Conservation (phyloP, 2,888 invertebrate species). For the Lepidochrysops patricia region DNA sequence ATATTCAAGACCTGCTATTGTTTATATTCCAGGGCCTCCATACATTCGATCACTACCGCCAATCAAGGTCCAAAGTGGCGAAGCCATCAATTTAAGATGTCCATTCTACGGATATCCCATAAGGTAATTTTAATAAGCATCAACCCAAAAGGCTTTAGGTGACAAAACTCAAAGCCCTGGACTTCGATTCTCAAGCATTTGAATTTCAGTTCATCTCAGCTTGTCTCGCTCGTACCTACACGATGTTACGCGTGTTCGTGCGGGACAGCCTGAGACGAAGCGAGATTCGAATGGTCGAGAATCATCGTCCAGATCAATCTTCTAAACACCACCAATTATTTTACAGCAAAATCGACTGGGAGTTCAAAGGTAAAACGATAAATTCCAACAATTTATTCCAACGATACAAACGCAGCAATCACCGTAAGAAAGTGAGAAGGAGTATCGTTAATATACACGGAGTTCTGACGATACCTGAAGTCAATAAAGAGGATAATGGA, state of each 20-base stretch:
- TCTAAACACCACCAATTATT: not conserved
- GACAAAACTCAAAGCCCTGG: not conserved
- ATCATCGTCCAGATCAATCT: too few species aligned
- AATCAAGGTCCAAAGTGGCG: slow-evolving; percentile 85
- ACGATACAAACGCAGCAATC: slow-evolving; percentile 45
- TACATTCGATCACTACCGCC: slow-evolving; percentile 83
- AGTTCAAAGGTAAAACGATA: slow-evolving; percentile 52
- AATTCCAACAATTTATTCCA: slow-evolving; percentile 52
- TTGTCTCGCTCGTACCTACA: too few species aligned
- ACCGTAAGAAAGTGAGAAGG: slow-evolving; percentile 38
- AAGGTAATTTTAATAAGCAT: slow-evolving; percentile 47
- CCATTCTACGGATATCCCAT: slow-evolving; percentile 93
- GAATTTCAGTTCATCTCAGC: too few species aligned
- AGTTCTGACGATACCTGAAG: slow-evolving; percentile 74
- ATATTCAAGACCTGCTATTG: too few species aligned
- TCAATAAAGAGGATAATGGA: slow-evolving; percentile 79
- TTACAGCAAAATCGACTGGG: slow-evolving; percentile 70
- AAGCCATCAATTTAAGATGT: slow-evolving; percentile 83
- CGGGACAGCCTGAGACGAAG: too few species aligned
- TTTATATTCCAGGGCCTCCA: slow-evolving; percentile 77
- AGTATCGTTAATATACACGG: slow-evolving; percentile 67
- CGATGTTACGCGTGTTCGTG: too few species aligned
- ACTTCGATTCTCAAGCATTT: too few species aligned
- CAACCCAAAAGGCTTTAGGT: not conserved
- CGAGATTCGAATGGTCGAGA: too few species aligned